Percentiles rank a stretch among this genome's conserved stretches.
Conservation (phyloP, 2,113 vertebrate genomes). For the Amphiprion ocellaris region DNA sequence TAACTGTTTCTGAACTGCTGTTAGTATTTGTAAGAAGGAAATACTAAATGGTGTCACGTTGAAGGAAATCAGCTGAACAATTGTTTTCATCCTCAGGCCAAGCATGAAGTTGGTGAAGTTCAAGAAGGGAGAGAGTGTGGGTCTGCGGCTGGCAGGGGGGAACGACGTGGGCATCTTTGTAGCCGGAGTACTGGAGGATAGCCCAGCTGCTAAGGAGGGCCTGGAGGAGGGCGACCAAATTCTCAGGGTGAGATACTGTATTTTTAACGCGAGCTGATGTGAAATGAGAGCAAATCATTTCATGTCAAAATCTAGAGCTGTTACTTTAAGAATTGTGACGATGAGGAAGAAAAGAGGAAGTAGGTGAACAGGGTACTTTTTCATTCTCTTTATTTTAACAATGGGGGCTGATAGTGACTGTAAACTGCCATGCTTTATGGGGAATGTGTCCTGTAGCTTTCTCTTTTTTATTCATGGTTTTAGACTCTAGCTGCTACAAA, state of each 20-base stretch:
- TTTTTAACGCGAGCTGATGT: constrained; percentile 19
- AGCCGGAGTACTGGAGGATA: constrained; percentile 97
- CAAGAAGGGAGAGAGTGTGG: constrained; percentile 98
- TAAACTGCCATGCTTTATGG: constrained; percentile 55
- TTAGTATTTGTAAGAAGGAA: constrained; percentile 23
- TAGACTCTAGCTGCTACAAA: constrained; percentile 58
- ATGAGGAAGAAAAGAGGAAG: neutral
- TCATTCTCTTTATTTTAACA: constrained; percentile 17
- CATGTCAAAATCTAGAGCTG: neutral
- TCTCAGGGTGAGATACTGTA: constrained; percentile 91
- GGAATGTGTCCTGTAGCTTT: constrained; percentile 40
- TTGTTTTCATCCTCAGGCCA: constrained; percentile 85
- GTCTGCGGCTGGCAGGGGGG: constrained; percentile 96
- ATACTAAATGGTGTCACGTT: constrained; percentile 7
- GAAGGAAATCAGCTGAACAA: constrained; percentile 18
- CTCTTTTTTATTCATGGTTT: constrained; percentile 52
- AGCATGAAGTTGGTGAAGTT: constrained; percentile 99
- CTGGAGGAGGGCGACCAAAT: constrained; percentile 99
- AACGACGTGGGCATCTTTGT: constrained; percentile 99
- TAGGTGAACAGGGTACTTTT: neutral
- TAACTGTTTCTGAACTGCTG: constrained; percentile 7
- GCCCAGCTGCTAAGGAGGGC: constrained; percentile 98
- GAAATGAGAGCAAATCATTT: neutral
- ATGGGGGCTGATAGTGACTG: constrained; percentile 25
- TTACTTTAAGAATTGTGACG: neutral